These are phyloP conservation scores for Machaerirhynchus nigripectus DNA, from an alignment of 2,113 vertebrate species.

Conservation along the genomic window DNA sequence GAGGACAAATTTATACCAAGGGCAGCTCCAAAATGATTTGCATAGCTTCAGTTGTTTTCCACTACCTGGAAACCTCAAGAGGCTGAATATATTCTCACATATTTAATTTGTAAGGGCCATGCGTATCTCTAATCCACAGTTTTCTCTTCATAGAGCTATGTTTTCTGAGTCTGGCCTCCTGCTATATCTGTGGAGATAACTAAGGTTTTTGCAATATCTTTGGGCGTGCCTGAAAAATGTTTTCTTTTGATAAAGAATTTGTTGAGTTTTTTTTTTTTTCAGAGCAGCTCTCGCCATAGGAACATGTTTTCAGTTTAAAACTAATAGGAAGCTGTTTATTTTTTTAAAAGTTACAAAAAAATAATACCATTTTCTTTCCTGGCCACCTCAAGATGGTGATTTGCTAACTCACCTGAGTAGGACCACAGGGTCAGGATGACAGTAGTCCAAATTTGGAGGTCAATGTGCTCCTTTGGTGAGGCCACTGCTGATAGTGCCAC, in stretches of 20 bases:
- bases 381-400: not conserved
- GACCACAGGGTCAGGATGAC: not conserved
- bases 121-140: not conserved
- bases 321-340: not conserved
- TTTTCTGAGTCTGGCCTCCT: not conserved
- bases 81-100: not conserved
- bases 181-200: not conserved
- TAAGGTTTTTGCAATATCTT: not conserved
- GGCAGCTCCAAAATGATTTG: not conserved
- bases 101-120: not conserved
- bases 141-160: not conserved
- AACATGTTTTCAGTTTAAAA: not conserved
- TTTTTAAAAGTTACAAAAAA: not conserved
- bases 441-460: not conserved
- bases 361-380: rapidly evolving
- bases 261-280: not conserved
- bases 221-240: slow-evolving; percentile 16
- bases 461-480: no score
- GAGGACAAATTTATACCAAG: not conserved
- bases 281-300: not conserved
- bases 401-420: rapidly evolving
- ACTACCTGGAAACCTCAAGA: not conserved
- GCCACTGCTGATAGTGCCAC: not conserved
- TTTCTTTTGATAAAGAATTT: slow-evolving; percentile 36
- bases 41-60: not conserved